These are phyloP conservation scores for Ovis aries DNA, from an alignment of 2,113 vertebrate species.

Conservation along the genomic window DNA sequence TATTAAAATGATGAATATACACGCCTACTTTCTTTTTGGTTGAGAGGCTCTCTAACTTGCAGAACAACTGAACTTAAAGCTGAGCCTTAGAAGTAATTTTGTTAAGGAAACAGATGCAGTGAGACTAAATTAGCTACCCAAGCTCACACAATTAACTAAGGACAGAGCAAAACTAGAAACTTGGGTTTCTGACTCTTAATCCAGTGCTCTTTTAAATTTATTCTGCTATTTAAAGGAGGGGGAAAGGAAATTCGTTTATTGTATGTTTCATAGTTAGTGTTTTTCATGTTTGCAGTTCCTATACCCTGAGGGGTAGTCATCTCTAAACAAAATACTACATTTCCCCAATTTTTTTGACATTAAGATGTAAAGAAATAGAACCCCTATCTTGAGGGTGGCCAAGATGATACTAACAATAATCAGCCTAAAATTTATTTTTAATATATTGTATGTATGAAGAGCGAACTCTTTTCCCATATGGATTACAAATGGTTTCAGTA, in stretches of 20 bases:
- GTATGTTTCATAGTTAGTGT: background rate
- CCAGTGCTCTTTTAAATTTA: background rate
- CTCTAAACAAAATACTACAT: background rate
- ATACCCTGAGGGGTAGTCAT: background rate
- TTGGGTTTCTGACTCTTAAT: background rate
- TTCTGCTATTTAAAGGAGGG: background rate
- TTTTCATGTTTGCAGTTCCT: background rate
- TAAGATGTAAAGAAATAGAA: background rate
- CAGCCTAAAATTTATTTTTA: background rate
- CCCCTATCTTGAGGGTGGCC: background rate
- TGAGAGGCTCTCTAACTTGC: constrained; percentile 75
- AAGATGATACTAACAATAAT: background rate
- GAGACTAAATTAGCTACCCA: background rate
- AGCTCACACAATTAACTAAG: constrained; percentile 14
- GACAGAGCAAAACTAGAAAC: background rate
- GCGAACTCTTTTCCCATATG: background rate
- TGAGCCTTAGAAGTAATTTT: constrained; percentile 1
- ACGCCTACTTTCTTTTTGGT: constrained; percentile 72
- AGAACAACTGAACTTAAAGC: constrained; percentile 10
- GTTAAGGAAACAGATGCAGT: constrained; percentile 15
- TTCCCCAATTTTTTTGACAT: constrained; percentile 1
- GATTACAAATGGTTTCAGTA: background rate
- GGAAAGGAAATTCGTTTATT: background rate
- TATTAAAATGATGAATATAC: constrained; percentile 79
- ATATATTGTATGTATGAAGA: background rate